Evolutionary conservation across 1,140 invertebrate genomes (phyloP).

Genomic region (Penaeus japonicus): DNA sequence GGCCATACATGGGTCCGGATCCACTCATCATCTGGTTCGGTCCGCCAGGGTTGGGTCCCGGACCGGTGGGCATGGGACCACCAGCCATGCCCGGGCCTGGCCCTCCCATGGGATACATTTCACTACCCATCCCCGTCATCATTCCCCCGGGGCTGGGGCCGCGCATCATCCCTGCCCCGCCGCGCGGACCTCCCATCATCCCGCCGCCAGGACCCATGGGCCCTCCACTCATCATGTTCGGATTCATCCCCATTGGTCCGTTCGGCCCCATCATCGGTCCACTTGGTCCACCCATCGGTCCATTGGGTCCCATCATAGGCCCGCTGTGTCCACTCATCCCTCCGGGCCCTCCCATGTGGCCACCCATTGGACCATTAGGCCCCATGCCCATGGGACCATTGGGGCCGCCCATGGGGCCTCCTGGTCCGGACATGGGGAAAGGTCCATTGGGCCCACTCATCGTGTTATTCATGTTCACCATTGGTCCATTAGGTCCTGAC

Average conservation of each 20-base stretch:
- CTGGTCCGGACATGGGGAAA: slow-evolving; percentile 60
- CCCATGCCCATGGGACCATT: slow-evolving; percentile 59
- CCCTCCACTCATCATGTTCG: slow-evolving; percentile 49
- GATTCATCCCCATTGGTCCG: slow-evolving; percentile 62
- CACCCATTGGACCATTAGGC: slow-evolving; percentile 58
- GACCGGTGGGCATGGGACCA: slow-evolving; percentile 57
- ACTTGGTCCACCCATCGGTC: slow-evolving; percentile 61
- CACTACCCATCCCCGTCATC: slow-evolving; percentile 63
- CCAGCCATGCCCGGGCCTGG: slow-evolving; percentile 61
- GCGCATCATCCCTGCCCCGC: slow-evolving; percentile 60
- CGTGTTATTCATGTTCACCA: slow-evolving; percentile 59
- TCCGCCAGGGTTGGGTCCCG: slow-evolving; percentile 58
- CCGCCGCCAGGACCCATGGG: slow-evolving; percentile 61
- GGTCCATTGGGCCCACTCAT: slow-evolving; percentile 60
- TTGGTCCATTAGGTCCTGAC: slow-evolving; percentile 62
- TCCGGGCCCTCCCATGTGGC: slow-evolving; percentile 59
- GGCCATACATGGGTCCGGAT: slow-evolving; percentile 60
- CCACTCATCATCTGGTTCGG: slow-evolving; percentile 63
- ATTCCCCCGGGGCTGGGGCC: slow-evolving; percentile 59
- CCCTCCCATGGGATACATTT: slow-evolving; percentile 60
- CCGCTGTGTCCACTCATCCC: slow-evolving; percentile 59
- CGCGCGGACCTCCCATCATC: slow-evolving; percentile 59
- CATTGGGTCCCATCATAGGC: slow-evolving; percentile 60
- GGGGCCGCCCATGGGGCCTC: slow-evolving; percentile 47
- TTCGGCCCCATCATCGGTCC: slow-evolving; percentile 63